Percentiles rank a stretch among this genome's conserved stretches.
Conservation (phyloP, 2,797 vertebrate species). For the Chrysocyon brachyurus region DNA sequence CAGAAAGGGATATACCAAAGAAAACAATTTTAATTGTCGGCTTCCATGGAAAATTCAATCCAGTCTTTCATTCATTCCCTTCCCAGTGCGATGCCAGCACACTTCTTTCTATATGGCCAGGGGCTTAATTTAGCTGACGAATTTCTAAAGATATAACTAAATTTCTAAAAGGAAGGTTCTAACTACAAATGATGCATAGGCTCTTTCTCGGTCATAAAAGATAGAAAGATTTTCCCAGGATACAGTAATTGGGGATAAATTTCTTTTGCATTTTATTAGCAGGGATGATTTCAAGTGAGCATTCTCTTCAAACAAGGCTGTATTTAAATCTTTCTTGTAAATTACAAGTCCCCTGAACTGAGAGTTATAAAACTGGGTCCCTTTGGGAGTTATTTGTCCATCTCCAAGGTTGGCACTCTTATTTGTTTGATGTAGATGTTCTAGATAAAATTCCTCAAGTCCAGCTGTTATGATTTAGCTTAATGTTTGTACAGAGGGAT, state of each 20-base stretch:
- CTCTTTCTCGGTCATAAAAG: conserved; percentile 52
- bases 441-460: conserved; percentile 87
- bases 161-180: conserved; percentile 74
- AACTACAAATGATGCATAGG: conserved; percentile 19
- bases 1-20: conserved; percentile 87
- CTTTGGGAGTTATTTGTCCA: conserved; percentile 84
- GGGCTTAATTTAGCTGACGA: conserved; percentile 84
- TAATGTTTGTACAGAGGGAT: conserved; percentile 87
- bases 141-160: conserved; percentile 79
- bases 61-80: conserved; percentile 84
- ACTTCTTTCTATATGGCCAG: conserved; percentile 81
- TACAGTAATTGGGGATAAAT: conserved; percentile 60
- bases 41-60: conserved; percentile 89
- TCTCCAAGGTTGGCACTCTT: conserved; percentile 84
- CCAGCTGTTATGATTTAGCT: conserved; percentile 89
- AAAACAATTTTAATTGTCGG: conserved; percentile 88
- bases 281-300: conserved; percentile 56
- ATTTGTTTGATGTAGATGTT: conserved; percentile 87
- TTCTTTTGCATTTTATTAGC: conserved; percentile 69
- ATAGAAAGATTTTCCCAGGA: conserved; percentile 53
- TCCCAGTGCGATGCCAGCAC: conserved; percentile 55
- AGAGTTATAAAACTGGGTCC: conserved; percentile 74
- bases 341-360: conserved; percentile 70
- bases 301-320: conserved; percentile 53
- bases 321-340: conserved; percentile 70